Conservation (phyloP, 2,113 vertebrate genomes). For the Piaya cayana region DNA sequence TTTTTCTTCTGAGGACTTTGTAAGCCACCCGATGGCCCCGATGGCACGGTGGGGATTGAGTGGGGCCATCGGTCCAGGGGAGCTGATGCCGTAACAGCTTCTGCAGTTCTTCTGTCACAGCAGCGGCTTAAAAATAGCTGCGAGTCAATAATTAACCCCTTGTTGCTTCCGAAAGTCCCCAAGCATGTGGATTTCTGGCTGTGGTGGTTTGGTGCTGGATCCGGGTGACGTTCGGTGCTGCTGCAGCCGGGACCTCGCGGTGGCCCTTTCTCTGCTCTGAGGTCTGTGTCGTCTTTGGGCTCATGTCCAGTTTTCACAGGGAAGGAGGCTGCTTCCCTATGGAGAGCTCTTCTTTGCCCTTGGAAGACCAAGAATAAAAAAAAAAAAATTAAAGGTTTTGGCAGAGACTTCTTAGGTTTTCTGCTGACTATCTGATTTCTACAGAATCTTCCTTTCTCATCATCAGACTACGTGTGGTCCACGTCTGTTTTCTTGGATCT, state of each 20-base stretch:
- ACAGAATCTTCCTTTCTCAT: neutral
- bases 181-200: neutral
- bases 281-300: neutral
- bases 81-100: neutral
- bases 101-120: neutral
- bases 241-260: neutral
- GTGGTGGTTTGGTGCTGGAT: neutral
- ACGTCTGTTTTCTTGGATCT: neutral
- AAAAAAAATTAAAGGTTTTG: neutral
- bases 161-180: neutral
- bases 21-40: neutral
- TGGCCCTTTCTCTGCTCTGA: neutral
- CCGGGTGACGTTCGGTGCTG: neutral
- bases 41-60: neutral
- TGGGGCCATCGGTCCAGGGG: neutral
- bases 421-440: neutral
- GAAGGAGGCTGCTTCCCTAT: neutral
- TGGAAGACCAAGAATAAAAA: neutral
- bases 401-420: neutral
- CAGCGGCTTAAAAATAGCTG: neutral
- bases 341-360: neutral
- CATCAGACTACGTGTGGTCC: neutral
- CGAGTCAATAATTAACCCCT: neutral
- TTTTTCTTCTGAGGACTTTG: slow-evolving; percentile 25
- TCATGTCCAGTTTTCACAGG: rapidly evolving